Percentiles rank a stretch among this genome's conserved stretches.
Conservation (phyloP, 2,113 vertebrate genomes). For the Vombatus ursinus region DNA sequence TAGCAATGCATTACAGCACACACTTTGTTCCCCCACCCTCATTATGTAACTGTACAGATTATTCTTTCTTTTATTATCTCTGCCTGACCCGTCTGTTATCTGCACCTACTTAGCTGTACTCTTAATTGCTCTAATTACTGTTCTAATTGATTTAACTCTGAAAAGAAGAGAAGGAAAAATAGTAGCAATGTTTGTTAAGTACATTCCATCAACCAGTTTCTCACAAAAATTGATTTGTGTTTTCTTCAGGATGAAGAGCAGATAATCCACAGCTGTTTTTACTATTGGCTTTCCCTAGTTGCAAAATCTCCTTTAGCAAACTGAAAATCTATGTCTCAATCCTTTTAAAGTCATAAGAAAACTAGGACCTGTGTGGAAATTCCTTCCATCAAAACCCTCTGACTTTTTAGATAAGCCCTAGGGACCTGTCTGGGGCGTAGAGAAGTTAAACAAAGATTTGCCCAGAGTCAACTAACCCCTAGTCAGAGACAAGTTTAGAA, state of each 20-base stretch:
- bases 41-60: not conserved
- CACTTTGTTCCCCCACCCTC: not conserved
- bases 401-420: not conserved
- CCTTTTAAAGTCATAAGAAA: not conserved
- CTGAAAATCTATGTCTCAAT: not conserved
- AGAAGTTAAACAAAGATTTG: not conserved
- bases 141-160: slow-evolving; percentile 56
- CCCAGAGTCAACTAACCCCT: not conserved
- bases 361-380: not conserved
- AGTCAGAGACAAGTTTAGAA: not conserved
- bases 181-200: not conserved
- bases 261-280: not conserved
- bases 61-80: slow-evolving; percentile 16
- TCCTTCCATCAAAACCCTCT: not conserved
- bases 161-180: slow-evolving; percentile 5
- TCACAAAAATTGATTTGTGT: not conserved
- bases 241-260: not conserved
- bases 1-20: not conserved
- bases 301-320: not conserved
- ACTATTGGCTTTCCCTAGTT: not conserved
- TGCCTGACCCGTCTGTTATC: slow-evolving; percentile 22
- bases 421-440: not conserved
- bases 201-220: not conserved
- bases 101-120: slow-evolving; percentile 14
- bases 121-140: slow-evolving; percentile 41